phyloP scores from a whole-genome alignment of 1,140 invertebrate genomes.

The Nephotettix cincticeps region DNA sequence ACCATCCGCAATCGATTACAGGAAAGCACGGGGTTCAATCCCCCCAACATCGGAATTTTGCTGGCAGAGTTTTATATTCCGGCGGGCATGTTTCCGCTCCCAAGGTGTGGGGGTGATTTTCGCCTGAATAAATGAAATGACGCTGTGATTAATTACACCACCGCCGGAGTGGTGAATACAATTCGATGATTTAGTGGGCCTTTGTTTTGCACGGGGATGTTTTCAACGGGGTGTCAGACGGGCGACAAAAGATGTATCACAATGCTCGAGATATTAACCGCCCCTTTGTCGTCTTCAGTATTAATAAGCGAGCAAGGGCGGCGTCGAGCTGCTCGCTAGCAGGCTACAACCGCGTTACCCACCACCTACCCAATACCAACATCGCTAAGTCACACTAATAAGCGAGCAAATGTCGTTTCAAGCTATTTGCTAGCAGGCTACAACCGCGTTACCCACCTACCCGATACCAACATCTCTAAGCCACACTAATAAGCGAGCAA shows the following conservation, averaged over 20 bases:
- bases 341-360: too few relatives aligned
- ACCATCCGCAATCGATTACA: too few relatives aligned
- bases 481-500: too few relatives aligned
- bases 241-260: conserved; percentile 18
- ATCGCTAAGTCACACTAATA: too few relatives aligned
- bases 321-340: background rate
- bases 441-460: too few relatives aligned
- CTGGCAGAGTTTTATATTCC: background rate
- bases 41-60: background rate
- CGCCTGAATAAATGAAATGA: background rate
- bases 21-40: background rate
- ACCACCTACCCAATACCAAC: too few relatives aligned
- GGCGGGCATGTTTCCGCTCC: background rate
- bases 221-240: background rate
- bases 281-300: background rate
- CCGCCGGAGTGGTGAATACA: conserved; percentile 13
- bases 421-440: too few relatives aligned
- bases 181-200: conserved; percentile 17
- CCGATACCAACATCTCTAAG: too few relatives aligned
- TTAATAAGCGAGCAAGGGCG: conserved; percentile 11
- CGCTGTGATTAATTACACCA: conserved; percentile 6
- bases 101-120: background rate
- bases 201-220: conserved; percentile 21
- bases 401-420: too few relatives aligned
- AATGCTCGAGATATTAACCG: conserved; percentile 11